Evolutionary conservation across 2,888 invertebrate species (phyloP).

Genomic region (Teleogryllus oceanicus): DNA sequence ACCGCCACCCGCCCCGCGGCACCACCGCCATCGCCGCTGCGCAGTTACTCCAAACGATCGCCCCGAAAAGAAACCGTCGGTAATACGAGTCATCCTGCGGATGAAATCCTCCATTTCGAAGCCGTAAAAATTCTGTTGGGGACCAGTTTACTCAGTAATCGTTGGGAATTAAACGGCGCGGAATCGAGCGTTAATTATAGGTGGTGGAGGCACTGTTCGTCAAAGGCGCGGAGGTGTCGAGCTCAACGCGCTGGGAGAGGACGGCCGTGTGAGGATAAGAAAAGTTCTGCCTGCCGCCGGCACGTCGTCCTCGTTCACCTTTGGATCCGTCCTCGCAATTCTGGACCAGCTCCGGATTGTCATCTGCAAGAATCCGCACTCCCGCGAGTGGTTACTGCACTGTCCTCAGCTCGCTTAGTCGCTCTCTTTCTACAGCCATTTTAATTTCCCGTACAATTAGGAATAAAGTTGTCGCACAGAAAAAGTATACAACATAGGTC

Average conservation of each 20-base stretch:
- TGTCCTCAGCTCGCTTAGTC: no score
- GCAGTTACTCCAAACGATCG: no score
- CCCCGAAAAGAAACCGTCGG: background rate
- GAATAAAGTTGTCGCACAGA: no score
- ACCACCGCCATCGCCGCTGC: no score
- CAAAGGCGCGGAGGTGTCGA: background rate
- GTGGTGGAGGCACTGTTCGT: background rate
- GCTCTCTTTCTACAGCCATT: no score
- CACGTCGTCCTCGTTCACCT: background rate
- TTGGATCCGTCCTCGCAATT: background rate
- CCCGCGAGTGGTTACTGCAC: no score
- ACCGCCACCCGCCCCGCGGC: no score
- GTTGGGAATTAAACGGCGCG: background rate
- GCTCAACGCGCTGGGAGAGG: background rate
- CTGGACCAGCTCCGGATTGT: no score
- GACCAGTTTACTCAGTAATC: background rate
- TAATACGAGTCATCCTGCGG: constrained; percentile 7
- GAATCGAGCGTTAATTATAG: background rate
- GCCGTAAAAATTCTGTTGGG: constrained; percentile 6
- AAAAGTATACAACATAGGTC: no score
- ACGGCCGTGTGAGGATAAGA: background rate
- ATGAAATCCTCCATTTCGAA: background rate
- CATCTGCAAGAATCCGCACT: no score
- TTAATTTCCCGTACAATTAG: no score
- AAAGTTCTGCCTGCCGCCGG: background rate